phyloP scores from a whole-genome alignment of 2,888 invertebrate species.

The Dinocampus coccinellae region DNA sequence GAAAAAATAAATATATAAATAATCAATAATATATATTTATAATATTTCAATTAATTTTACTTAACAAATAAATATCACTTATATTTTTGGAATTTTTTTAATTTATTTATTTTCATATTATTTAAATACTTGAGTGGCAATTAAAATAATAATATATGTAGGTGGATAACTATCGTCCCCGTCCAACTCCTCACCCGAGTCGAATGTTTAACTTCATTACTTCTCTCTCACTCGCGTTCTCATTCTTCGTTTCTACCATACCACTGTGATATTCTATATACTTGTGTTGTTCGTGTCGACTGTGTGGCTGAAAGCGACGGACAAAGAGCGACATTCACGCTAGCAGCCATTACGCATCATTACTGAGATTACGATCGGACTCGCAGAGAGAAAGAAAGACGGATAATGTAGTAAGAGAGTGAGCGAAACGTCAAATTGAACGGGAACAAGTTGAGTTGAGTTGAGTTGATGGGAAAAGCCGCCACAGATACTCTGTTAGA shows the following conservation, averaged over 20 bases:
- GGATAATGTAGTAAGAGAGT: not conserved
- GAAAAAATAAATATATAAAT: too few species aligned
- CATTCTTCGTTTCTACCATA: slow-evolving; percentile 19
- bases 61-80: too few species aligned
- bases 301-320: slow-evolving; percentile 47
- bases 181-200: too few species aligned
- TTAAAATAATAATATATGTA: slow-evolving; percentile 4
- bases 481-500: slow-evolving; percentile 33
- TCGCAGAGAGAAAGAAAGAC: slow-evolving; percentile 49
- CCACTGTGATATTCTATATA: not conserved
- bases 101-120: slow-evolving; percentile 3
- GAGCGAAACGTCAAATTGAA: slow-evolving; percentile 33
- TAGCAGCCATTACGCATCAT: slow-evolving; percentile 68
- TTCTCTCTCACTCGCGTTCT: not conserved
- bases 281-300: slow-evolving; percentile 37
- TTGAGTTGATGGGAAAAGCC: slow-evolving; percentile 36
- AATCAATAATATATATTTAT: too few species aligned
- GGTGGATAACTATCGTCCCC: slow-evolving; percentile 38
- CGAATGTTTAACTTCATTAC: too few species aligned
- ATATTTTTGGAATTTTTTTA: too few species aligned
- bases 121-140: not conserved
- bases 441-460: slow-evolving; percentile 29
- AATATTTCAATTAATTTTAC: too few species aligned
- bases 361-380: slow-evolving; percentile 69
- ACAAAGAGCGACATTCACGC: slow-evolving; percentile 69